Conservation (phyloP, 2,113 vertebrate species). For the Bungarus multicinctus region DNA sequence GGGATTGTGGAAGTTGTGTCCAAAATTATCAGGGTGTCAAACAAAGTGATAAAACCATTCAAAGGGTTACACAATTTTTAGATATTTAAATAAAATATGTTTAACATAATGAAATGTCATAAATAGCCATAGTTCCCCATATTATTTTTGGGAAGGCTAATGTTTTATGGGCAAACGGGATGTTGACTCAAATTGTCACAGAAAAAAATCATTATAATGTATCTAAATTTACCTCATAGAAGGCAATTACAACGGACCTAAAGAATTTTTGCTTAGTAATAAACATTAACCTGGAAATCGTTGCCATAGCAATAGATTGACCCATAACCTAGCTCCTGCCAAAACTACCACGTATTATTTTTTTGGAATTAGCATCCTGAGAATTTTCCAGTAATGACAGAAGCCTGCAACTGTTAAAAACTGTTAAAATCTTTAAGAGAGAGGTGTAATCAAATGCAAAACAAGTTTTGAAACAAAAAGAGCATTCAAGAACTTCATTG, state of each 20-base stretch:
- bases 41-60: background rate
- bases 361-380: slow-evolving; percentile 4
- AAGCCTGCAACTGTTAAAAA: background rate
- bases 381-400: background rate
- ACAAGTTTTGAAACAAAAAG: slow-evolving; percentile 16
- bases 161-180: background rate
- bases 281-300: slow-evolving; percentile 25
- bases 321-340: slow-evolving; percentile 12
- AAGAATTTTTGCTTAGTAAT: slow-evolving; percentile 16
- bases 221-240: slow-evolving; percentile 9
- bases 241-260: slow-evolving; percentile 25
- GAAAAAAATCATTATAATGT: background rate
- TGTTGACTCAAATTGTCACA: background rate
- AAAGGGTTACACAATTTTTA: background rate
- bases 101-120: background rate
- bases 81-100: background rate
- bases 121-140: background rate
- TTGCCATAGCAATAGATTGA: slow-evolving; percentile 26
- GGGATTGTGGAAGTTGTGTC: background rate
- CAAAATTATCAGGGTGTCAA: background rate
- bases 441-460: background rate
- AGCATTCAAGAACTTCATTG: background rate
- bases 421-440: background rate
- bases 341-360: slow-evolving; percentile 28
- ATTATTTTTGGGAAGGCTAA: background rate